Evolutionary conservation across 2,888 invertebrate genomes (phyloP), one percentile per base, ranked within the genome.

Genomic region (Lepidocyrtoides sp.): DNA sequence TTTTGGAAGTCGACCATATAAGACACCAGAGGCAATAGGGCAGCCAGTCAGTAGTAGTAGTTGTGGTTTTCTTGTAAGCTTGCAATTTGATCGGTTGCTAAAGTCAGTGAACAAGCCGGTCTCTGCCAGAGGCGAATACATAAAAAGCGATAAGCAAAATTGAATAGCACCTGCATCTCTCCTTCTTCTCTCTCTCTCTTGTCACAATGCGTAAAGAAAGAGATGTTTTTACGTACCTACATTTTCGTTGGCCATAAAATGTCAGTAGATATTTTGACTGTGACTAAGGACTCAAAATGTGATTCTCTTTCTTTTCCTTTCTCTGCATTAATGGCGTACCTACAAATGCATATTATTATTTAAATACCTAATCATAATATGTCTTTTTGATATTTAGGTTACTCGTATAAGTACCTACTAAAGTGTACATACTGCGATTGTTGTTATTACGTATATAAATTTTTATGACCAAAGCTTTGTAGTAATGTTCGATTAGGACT

Each of bases 11-110:
- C 87, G 79, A 87, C 79, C 77, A 87, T 20, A n/a, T 23, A 72
- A 12, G 7, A 87, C 81, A 92, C 93, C 93, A 93, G 92, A 93
- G 93, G 93, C 93, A 93, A 91, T 93, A 93, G 93, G 93, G 86
- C 93, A 93, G 92, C 90, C 92, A 92, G 92, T 75, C 91, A 77
- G 12, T 12, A 26, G 44, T 44, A 44, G 72, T 72, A 72, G n/a
- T n/a, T n/a, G n/a, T n/a, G n/a, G 41, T 44, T 72, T 72, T 44
- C 3, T 14, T 17, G 12, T 4, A 69, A 41, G 14, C 10, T 69
- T 72, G 72, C 23, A 12, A n/a, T n/a, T 41, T 12, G 44, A 23
- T 36, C 36, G 41, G 8, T 72, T 41, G 72, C 8, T 26, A 32
- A 60, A 85, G 48, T 32, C 66, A 57, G 48, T 83, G 83, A 63